Evolutionary conservation across 2,888 invertebrate genomes (phyloP).

Genomic region (Anagyrus pseudococci): DNA sequence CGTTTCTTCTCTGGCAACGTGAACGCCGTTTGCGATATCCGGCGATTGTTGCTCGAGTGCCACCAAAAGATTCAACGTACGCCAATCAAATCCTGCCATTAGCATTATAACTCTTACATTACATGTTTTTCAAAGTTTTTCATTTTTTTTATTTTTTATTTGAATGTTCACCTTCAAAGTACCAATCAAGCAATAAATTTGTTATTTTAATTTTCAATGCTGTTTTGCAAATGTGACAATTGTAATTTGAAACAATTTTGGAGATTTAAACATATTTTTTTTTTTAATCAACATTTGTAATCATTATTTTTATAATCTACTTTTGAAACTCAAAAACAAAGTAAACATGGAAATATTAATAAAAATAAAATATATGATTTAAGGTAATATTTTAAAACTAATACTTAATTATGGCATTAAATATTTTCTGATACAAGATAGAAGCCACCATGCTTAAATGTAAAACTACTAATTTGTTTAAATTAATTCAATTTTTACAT

Average conservation of each 20-base stretch:
- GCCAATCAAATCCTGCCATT: slow-evolving; percentile 95
- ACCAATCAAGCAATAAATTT: not conserved
- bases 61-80: slow-evolving; percentile 97
- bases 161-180: not conserved
- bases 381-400: no score
- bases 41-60: slow-evolving; percentile 97
- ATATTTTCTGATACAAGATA: no score
- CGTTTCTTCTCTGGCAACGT: slow-evolving; percentile 82
- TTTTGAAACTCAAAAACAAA: no score
- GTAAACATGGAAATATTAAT: no score
- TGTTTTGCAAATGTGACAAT: no score
- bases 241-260: not conserved
- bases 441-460: no score
- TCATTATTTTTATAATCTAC: no score
- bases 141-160: slow-evolving; percentile 19
- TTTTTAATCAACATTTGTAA: no score
- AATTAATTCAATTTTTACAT: no score
- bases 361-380: no score
- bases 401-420: no score
- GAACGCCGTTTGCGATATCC: slow-evolving; percentile 95
- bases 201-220: not conserved
- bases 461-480: no score
- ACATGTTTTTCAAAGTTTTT: slow-evolving; percentile 45
- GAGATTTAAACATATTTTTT: not conserved
- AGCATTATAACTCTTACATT: slow-evolving; percentile 57